Evolutionary conservation across 2,888 invertebrate genomes (phyloP), one percentile per base, ranked within the genome.

Genomic region (Brachyopa scutellaris): DNA sequence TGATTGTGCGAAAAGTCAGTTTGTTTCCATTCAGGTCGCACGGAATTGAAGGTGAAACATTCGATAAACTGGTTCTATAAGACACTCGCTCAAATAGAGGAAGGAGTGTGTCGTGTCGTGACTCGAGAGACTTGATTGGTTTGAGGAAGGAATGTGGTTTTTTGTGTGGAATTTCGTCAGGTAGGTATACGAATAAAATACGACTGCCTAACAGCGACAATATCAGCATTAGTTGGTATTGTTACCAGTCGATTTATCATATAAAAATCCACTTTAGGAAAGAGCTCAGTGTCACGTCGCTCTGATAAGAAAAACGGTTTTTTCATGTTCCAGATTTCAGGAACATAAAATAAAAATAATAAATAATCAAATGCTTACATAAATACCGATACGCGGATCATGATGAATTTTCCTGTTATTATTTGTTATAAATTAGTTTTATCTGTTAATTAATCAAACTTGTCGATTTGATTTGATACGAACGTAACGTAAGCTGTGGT

Each of bases 11-110:
- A 70, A 70, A 53, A 13, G 31, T 19, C 11, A 38, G 19, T 47
- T 69, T 51, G 51, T 62, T 53, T 72, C 33, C 61, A 59, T 36
- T 67, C 21, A 47, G 49, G 26, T 31, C 19, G 4, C 17, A 3
- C 19, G 2, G 40, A 51, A 19, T 59, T 70, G 62, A 72, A 72
- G 70, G 70, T 62, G 45, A 62, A 19, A 61, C 31, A 38, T 40
- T 33, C 17, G 23, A 31, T 23, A 53, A 72, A 64, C 73, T 47
- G 73, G 73, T 73, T 73, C 45, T n/a, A 42, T 26, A 38, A 49
- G 11, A 49, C 11, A 31, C 51, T 31, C 31, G 17, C 31, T 11
- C 7, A 6, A 17, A 5, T 26, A 49, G 49, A n/a, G n/a, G n/a
- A n/a, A n/a, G 1, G 33, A 2, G 29, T 26, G 31, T 51, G 47